Base-by-base conservation (phyloP, 2,113 vertebrate species). In the Rhizomys pruinosus region DNA sequence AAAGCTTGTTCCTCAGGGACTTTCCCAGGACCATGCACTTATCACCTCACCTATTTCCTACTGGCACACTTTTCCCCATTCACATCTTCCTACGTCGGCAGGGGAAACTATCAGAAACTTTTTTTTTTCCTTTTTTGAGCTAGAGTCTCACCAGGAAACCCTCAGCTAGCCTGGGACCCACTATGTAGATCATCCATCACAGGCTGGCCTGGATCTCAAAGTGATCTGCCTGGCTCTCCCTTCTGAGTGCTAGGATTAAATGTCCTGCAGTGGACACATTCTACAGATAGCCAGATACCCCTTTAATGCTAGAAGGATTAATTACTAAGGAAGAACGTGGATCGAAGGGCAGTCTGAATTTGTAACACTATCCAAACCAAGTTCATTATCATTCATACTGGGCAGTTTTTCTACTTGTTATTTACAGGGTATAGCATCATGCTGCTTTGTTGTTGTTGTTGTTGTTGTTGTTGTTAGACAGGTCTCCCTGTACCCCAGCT, bases 21-120 rank as follows among this genome's bases (percentile, higher is more conserved):
- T 68, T 88, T 91, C 42, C 25, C 25, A 72, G 29, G 44, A 77
- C 12, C 25, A 2, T 4, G 4, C n/a, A 55, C 4, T 84, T 88
- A 90, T 9, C 64, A 92, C 77, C 92, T 92, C 29, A 57, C 90
- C 68, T 90, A 59, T 63, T 89, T 81, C 23, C 63, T 61, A 61
- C 44, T 61, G 57, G 15, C 69, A 52, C 34, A 59, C 80, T 77
- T 44, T 72, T 57, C 63, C 71, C 47, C 11, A 52, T 55, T n/a
- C 44, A 44, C 7, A 22, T 42, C 44, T 64, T 66, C 34, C 69
- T 11, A 25, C 64, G 39, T 81, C 32, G 42, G 2, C 25, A 82
- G 80, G 7, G 89, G 29, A 91, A 95, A 37, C 34, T 82, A 57
- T 23, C n/a, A 86, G 71, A 66, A 32, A 13, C 34, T 29, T 34